Evolutionary conservation across 1,140 invertebrate species (phyloP).

Genomic region (Penaeus japonicus): DNA sequence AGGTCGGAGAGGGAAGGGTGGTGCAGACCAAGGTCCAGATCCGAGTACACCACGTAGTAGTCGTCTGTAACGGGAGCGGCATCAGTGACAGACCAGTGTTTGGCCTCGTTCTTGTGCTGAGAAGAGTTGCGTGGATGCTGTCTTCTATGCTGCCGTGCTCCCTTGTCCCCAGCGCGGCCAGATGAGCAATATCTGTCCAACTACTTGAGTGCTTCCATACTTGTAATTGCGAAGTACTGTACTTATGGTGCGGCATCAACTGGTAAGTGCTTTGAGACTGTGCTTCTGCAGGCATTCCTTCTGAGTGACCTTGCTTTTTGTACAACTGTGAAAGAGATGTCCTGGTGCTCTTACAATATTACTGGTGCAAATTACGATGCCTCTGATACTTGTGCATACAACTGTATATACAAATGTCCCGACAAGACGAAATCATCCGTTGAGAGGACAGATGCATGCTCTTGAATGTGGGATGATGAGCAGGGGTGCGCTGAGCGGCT

Average conservation of each 20-base stretch:
- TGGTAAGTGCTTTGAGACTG: not conserved
- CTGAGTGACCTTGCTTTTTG: constrained; percentile 10
- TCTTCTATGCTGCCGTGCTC: constrained; percentile 17
- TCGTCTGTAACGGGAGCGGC: constrained; percentile 53
- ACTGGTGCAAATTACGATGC: constrained; percentile 14
- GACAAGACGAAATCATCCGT: not conserved
- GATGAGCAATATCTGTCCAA: no score
- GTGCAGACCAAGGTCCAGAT: constrained; percentile 56
- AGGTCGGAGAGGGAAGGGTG: constrained; percentile 57
- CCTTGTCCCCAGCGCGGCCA: not conserved
- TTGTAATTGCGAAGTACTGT: not conserved
- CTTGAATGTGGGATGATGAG: not conserved
- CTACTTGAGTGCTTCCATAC: not conserved
- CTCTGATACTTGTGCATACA: not conserved
- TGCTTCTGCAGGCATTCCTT: constrained; percentile 37
- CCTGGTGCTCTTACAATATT: constrained; percentile 6
- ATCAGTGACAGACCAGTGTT: not conserved
- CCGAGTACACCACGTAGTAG: constrained; percentile 59
- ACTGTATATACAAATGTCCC: constrained; percentile 28
- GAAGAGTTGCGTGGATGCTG: not conserved
- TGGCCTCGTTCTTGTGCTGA: not conserved
- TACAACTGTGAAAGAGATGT: not conserved
- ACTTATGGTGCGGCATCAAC: not conserved
- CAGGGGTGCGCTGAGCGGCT: not conserved
- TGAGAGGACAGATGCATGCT: constrained; percentile 35